Evolutionary conservation across 2,888 invertebrate species (phyloP), one percentile per base, ranked within the genome.

Genomic region (Sepiola atlantica): DNA sequence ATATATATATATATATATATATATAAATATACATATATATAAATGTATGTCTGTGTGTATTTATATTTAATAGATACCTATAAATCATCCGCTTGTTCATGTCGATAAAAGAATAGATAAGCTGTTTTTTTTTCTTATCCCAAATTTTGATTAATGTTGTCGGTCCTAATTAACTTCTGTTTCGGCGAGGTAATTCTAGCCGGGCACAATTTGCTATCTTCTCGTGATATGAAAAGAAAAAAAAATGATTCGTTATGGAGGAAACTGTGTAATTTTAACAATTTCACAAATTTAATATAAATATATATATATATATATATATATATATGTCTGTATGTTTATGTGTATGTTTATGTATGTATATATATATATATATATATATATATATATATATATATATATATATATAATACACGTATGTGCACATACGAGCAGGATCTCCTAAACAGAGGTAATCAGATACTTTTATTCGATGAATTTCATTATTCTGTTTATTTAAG

Each of bases 151-250:
- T 77, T 77, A 14, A 32, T n/a, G 16, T 77, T 77, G 21, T 4
- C 14, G 8, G n/a, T n/a, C 77, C 77, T 77, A n/a, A 77, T 77
- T 77, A 77, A 77, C n/a, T 32, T 77, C n/a, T 32, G 2, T 77
- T n/a, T n/a, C n/a, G 77, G 3, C 16, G n/a, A 77, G 77, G n/a
- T 32, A 32, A 77, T n/a, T 77, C 77, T 77, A 77, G n/a, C n/a
- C n/a, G n/a, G 77, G 77, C n/a, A 32, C 77, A 77, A 77, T 77
- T 77, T 77, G 77, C 77, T n/a, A n/a, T 77, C 77, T 77, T 77
- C n/a, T n/a, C 77, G 12, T 8, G 45, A 45, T 4, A 45, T 8
- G 45, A 45, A 8, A 45, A 45, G 45, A 45, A 45, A 45, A 45
- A 45, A 45, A 45, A 45, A 45, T 4, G 2, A 8, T 45, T 45